A percentile compares a stretch with the other conserved stretches of the same genome.
Evolutionary conservation across 2,113 vertebrate genomes (phyloP).

Genomic region (Micromys minutus): DNA sequence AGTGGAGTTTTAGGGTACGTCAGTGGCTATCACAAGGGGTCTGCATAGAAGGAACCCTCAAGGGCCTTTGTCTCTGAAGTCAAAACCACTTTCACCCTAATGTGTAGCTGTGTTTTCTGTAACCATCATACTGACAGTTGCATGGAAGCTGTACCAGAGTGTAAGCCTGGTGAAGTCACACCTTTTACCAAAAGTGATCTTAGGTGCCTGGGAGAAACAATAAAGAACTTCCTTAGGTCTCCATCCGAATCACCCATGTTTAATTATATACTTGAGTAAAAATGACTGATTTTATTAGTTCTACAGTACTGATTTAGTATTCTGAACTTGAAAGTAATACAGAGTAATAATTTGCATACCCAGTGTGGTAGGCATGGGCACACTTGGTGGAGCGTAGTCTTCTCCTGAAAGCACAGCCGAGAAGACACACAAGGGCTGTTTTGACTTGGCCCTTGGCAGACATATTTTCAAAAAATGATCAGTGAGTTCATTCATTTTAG

Average conservation of each 20-base stretch:
- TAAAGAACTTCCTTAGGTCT: neutral
- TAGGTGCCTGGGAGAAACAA: conserved; percentile 2
- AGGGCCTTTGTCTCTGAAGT: conserved; percentile 13
- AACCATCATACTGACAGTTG: neutral
- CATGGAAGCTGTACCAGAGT: neutral
- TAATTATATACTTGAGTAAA: conserved; percentile 11
- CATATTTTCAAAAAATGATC: conserved; percentile 38
- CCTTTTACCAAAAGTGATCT: neutral
- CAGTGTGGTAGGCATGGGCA: neutral
- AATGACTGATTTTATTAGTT: conserved; percentile 41
- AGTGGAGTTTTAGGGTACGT: conserved; percentile 34
- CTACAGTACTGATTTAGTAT: conserved; percentile 20
- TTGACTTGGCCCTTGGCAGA: conserved; percentile 14
- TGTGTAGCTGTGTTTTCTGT: conserved; percentile 14
- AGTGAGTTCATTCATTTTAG: conserved; percentile 12
- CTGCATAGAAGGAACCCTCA: neutral
- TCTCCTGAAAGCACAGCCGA: conserved; percentile 43
- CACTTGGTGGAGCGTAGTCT: neutral
- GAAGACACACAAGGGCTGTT: conserved; percentile 11
- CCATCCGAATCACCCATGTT: neutral
- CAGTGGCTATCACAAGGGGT: conserved; percentile 32
- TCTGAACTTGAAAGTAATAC: conserved; percentile 37
- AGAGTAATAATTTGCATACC: neutral
- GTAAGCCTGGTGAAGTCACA: neutral
- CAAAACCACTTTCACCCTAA: conserved; percentile 35